Base-by-base conservation (phyloP, 2,113 vertebrate genomes). In the Emydura subglobosa region DNA sequence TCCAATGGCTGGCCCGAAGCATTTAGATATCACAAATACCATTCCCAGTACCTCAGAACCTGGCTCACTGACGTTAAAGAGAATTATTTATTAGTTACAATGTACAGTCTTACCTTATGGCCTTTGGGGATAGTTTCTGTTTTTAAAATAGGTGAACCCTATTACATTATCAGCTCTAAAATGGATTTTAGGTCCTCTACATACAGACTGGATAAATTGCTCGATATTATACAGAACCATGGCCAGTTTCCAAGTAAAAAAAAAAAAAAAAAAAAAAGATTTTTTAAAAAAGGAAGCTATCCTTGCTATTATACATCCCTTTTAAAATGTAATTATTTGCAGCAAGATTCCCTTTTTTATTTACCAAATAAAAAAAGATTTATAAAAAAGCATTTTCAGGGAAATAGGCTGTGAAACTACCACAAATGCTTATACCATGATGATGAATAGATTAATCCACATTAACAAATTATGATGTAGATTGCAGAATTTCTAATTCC, bases 41-140 rank as follows among this genome's bases (percentile, higher is more conserved):
- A 42, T 29, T 47, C 24, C 29, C 44, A 47, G 42, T 6, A 47
- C 6, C 74, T 29, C 22, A 14, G 74, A 24, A 11, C 44, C 3
- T 0, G 31, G 83, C n/a, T 51, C 1, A 2, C 0, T 2, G 4
- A 84, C 31, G 47, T 4, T 0, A 44, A 78, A 29, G 74, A 1
- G 82, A 82, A 11, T 29, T 10, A 65, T 42, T 61, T 14, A 80
- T 19, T 4, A 22, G 29, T 27, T 79, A 51, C 19, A 1, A 2
- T 0, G 2, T 61, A 53, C 24, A 34, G 2, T 21, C 51, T 78
- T 78, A 78, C 25, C 74, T 72, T 72, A 6, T 39, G 65, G 65
- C n/a, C 65, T 72, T 72, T 39, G 39, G 65, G 65, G 65, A 72
- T 16, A 72, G n/a, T 72, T 72, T 72, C 61, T 19, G 65, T 39